Evolutionary conservation across 2,113 vertebrate species (phyloP).

Genomic region (Hemicordylus capensis): DNA sequence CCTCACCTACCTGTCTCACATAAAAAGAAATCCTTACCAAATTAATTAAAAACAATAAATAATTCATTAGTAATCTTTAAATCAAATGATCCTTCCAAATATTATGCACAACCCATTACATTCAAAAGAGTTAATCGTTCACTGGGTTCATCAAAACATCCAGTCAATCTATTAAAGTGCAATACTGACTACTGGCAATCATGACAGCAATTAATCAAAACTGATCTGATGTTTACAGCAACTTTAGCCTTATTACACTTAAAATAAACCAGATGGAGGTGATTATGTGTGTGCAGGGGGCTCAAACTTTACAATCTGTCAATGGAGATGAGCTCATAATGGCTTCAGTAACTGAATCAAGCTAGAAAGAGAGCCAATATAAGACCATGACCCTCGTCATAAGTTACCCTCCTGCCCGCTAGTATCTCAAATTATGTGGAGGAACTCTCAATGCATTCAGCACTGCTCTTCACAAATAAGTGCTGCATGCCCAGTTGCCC

Average conservation of each 20-base stretch:
- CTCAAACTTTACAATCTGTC: background rate
- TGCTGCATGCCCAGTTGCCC: too few relatives aligned
- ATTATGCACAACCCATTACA: slow-evolving; percentile 3
- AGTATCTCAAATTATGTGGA: too few relatives aligned
- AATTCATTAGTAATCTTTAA: background rate
- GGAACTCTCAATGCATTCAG: too few relatives aligned
- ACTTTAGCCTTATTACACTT: background rate
- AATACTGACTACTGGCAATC: slow-evolving; percentile 14
- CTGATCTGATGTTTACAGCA: background rate
- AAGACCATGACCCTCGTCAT: too few relatives aligned
- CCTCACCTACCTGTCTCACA: background rate
- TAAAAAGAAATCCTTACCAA: background rate
- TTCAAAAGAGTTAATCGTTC: background rate
- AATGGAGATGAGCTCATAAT: background rate
- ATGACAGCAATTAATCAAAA: slow-evolving; percentile 4
- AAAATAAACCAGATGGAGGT: background rate
- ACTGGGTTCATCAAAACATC: background rate
- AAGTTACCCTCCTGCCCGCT: too few relatives aligned
- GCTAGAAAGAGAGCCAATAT: background rate
- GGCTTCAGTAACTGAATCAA: background rate
- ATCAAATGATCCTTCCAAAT: background rate
- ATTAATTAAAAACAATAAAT: background rate
- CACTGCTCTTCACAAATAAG: too few relatives aligned
- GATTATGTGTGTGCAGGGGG: background rate
- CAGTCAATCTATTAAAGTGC: background rate